These are phyloP conservation scores for Xanthia icteritia DNA, from an alignment of 2,888 invertebrate species.

Conservation along the genomic window DNA sequence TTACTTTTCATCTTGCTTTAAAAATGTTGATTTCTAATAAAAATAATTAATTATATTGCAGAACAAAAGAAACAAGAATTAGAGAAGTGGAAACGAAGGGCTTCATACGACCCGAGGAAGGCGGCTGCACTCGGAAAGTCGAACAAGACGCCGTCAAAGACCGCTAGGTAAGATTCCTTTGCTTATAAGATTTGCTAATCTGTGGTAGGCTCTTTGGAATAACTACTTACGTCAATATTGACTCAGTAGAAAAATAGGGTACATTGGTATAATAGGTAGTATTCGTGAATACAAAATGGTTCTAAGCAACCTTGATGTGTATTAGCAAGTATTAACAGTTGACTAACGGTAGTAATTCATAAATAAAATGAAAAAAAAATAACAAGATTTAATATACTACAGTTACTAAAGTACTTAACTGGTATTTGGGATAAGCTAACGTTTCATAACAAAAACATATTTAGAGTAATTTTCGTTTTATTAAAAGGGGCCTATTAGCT, in stretches of 20 bases:
- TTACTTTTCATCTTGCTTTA: neutral
- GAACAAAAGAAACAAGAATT: conserved; percentile 93
- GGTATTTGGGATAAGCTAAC: conserved; percentile 8
- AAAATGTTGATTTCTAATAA: neutral
- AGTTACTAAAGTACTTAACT: conserved; percentile 27
- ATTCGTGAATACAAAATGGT: neutral
- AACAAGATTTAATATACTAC: neutral
- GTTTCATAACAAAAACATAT: neutral
- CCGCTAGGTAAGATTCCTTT: conserved; percentile 77
- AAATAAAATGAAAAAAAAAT: neutral
- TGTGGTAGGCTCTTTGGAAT: conserved; percentile 43
- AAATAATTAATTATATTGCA: conserved; percentile 68
- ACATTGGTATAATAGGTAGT: conserved; percentile 9
- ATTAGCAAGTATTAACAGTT: conserved; percentile 11
- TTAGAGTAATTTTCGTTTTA: neutral
- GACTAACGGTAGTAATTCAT: neutral
- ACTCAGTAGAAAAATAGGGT: neutral
- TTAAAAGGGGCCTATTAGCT: neutral
- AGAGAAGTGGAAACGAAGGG: conserved; percentile 98
- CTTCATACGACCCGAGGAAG: conserved; percentile 96
- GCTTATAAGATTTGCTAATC: conserved; percentile 8
- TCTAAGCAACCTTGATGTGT: neutral
- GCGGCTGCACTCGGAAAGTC: conserved; percentile 86
- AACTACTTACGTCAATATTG: neutral
- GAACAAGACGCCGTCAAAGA: conserved; percentile 78